Evolutionary conservation across 2,797 vertebrate genomes (phyloP), one percentile per base, ranked within the genome.

Genomic region (Rhabdophis nuchalis): DNA sequence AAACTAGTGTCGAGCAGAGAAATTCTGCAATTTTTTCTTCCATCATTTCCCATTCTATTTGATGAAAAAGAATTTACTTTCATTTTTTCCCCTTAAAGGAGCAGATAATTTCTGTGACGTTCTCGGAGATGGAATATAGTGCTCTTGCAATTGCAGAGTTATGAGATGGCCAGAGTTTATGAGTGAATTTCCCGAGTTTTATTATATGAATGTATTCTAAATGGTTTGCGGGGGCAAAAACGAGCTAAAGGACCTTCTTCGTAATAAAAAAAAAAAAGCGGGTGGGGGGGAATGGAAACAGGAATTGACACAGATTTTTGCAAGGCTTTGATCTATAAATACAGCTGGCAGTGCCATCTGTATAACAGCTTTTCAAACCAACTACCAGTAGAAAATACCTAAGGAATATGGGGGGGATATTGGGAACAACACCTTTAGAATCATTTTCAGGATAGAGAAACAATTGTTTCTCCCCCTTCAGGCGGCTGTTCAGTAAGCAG

Each of bases 231-330:
- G 18, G 25, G 5, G 10, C 64, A 85, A 32, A 20, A 36, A 16
- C 5, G 8, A 32, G 72, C 57, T 52, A 57, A 88, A 72, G 14
- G 41, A 0, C n/a, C 23, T 9, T 2, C 0, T 13, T 53, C 0
- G 5, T 0, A 25, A 46, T 18, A 32, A 9, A 27, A 27, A 7
- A 23, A 29, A 16, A 11, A 27, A 13, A 23, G 29, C n/a, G n/a
- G n/a, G n/a, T n/a, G n/a, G 18, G 32, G 32, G 25, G n/a, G 7
- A 8, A 56, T 1, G 3, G 0, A 25, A 0, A 0, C 0, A 14
- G 60, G 54, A 57, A 88, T 12, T 54, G 25, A 6, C 0, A 32
- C 27, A 14, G 0, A 46, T 36, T 1, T 1, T 1, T 4, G 27
- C 0, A 32, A 85, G 27, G n/a, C 68, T 61, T 85, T 89, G 25